Evolutionary conservation across 2,797 vertebrate genomes (phyloP), one percentile per base, ranked within the genome.

Genomic region (Takifugu rubripes): DNA sequence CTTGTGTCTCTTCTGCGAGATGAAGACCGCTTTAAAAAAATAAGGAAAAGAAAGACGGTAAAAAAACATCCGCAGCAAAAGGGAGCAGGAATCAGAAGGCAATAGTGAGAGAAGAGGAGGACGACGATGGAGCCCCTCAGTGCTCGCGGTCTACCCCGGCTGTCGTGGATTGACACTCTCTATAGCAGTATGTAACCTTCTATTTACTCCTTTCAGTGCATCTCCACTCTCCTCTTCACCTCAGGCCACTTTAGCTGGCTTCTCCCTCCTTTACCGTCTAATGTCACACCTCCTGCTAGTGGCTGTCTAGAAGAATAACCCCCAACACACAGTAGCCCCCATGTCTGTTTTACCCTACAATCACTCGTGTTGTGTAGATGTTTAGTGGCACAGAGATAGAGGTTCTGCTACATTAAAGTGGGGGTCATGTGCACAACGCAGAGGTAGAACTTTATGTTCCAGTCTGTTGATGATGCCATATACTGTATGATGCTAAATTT

Each of bases 101-200:
- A 16, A 17, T 16, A 17, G 43, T 5, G 43, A 17, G n/a, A 17
- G 81, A 15, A 56, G 71, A 62, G 64, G 63, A 59, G 46, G 49
- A 52, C 54, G 76, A 93, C 90, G 87, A 98, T 98, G 96, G 96
- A 98, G 90, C 96, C 94, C 64, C 89, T 95, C 71, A 97, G 95
- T 88, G 93, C 95, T 73, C 94, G 85, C 56, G 94, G 94, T 87
- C 93, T 96, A 86, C 94, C 96, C 68, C 92, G 94, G 77, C 95
- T 98, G 83, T 98, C 96, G 83, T 97, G 96, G 96, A 98, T 98
- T 83, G 94, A 98, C 92, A 98, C 96, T 46, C 95, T 97, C 70
- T 98, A 98, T 82, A 95, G 94, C 94, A 97, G 96, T 97, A 96
- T 31, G 96, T 95, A 93, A 59, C 66, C 51, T 5, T 70, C 29